These are phyloP conservation scores for Mesorhabditis sp. DNA, from an alignment of 2,888 invertebrate genomes.

Conservation along the genomic window DNA sequence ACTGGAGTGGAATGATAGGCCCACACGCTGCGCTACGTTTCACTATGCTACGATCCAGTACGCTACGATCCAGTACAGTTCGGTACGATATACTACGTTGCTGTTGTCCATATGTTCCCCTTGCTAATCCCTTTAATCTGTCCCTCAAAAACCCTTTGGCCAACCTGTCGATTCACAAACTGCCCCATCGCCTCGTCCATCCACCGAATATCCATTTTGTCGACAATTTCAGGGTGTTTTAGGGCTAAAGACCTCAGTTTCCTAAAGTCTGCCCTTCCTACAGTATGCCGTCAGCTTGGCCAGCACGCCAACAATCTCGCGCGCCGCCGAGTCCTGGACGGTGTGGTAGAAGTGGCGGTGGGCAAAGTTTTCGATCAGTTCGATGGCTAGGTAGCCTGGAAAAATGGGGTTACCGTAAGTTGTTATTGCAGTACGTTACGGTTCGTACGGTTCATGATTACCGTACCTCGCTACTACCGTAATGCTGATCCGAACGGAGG, in stretches of 20 bases:
- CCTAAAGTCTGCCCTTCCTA: not conserved
- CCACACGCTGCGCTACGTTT: no score
- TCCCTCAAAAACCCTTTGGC: not conserved
- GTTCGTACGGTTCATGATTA: not conserved
- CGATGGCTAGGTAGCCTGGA: not conserved
- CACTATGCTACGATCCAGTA: no score
- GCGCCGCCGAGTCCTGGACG: not conserved
- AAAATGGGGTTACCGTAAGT: no score
- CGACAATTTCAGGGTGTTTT: not conserved
- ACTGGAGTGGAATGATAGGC: no score
- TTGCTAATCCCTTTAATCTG: not conserved
- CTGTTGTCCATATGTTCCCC: no score
- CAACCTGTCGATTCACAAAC: not conserved
- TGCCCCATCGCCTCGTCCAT: not conserved
- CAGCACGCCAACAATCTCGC: not conserved
- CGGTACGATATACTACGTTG: no score
- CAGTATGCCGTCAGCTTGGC: not conserved
- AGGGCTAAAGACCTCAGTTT: not conserved
- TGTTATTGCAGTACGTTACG: not conserved
- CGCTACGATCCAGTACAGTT: no score
- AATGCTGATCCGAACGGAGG: no score
- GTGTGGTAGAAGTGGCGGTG: constrained; percentile 6
- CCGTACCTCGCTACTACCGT: no score
- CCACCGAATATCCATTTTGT: not conserved
- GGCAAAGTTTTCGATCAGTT: not conserved